Conservation (phyloP, 2,797 vertebrate genomes). For the Margarornis squamiger region DNA sequence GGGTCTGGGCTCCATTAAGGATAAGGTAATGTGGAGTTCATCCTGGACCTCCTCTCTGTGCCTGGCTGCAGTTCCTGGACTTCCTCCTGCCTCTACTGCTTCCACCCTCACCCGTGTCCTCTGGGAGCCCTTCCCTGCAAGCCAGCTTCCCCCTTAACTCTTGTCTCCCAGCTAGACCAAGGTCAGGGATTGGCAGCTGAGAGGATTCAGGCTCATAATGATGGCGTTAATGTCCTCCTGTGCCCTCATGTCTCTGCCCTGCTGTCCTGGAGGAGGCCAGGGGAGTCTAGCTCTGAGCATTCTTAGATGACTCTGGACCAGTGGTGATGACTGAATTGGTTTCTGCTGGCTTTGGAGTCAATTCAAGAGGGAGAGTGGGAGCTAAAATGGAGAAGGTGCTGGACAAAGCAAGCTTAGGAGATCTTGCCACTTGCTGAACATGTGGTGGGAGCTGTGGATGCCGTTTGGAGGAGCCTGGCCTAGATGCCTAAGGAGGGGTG, state of each 20-base stretch:
- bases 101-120: neutral
- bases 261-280: neutral
- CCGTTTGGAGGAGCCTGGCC: neutral
- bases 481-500: fast-evolving
- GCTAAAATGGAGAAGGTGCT: neutral
- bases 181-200: neutral
- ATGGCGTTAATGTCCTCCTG: neutral
- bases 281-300: neutral
- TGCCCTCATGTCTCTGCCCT: neutral
- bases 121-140: neutral
- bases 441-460: neutral
- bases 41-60: neutral
- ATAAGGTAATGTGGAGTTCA: slow-evolving; percentile 31
- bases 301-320: neutral
- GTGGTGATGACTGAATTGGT: neutral
- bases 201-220: neutral
- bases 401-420: neutral
- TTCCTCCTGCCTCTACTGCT: slow-evolving; percentile 19
- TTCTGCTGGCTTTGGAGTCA: neutral
- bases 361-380: neutral
- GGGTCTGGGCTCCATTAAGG: neutral
- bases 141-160: neutral
- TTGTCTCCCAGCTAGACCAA: neutral
- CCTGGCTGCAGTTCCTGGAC: neutral
- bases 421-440: neutral